Evolutionary conservation across 2,113 vertebrate genomes (phyloP).

Genomic region (Heterotilapia buettikoferi): DNA sequence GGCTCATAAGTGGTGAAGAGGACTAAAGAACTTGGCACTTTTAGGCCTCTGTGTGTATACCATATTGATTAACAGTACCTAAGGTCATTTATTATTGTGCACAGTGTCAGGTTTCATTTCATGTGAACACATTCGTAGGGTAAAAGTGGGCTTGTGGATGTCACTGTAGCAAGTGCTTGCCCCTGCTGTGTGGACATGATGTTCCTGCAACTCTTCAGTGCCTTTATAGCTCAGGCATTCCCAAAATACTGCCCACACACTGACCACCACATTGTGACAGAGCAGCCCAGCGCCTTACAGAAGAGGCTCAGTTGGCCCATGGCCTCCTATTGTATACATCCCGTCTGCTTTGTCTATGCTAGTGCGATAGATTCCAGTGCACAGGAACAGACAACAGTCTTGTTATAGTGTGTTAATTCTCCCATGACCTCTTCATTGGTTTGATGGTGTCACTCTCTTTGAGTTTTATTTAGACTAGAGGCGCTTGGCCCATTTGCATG

Average conservation of each 20-base stretch:
- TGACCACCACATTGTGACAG: constrained; percentile 33
- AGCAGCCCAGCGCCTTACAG: constrained; percentile 18
- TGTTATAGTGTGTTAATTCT: constrained; percentile 59
- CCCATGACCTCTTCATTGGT: constrained; percentile 56
- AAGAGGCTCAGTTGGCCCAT: constrained; percentile 32
- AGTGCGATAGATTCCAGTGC: constrained; percentile 63
- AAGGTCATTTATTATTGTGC: neutral
- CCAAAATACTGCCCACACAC: constrained; percentile 29
- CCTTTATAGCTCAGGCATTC: constrained; percentile 34
- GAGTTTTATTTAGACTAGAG: constrained; percentile 39
- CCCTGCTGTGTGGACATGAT: constrained; percentile 37
- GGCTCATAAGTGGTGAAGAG: neutral
- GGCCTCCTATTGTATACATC: constrained; percentile 68
- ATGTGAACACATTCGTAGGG: constrained; percentile 7
- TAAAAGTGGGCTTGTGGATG: constrained; percentile 21
- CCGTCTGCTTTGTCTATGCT: constrained; percentile 65
- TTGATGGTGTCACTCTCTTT: constrained; percentile 34
- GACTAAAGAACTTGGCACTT: neutral
- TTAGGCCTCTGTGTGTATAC: neutral
- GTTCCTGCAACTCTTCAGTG: constrained; percentile 45
- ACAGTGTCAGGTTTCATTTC: neutral
- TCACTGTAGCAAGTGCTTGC: constrained; percentile 14
- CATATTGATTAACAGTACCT: neutral
- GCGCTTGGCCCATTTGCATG: constrained; percentile 3
- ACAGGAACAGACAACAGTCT: constrained; percentile 58